A percentile compares a stretch with the other conserved stretches of the same genome.
These are phyloP conservation scores for Amphiprion ocellaris DNA, from an alignment of 2,113 vertebrate species.

Conservation along the genomic window DNA sequence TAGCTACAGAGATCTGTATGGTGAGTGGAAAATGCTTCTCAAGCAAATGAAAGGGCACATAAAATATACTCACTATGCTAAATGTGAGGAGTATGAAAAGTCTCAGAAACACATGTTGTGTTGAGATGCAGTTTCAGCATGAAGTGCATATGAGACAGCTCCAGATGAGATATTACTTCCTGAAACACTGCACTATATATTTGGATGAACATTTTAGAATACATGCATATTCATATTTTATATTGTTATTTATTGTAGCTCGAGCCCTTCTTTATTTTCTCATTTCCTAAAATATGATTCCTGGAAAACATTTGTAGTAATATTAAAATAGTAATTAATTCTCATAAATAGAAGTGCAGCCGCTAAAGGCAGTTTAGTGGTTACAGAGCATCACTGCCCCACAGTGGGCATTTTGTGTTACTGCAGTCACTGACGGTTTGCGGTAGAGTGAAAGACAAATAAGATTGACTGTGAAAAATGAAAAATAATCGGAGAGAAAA, in stretches of 20 bases:
- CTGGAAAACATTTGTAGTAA: not conserved
- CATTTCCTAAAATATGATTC: not conserved
- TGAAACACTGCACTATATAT: no score
- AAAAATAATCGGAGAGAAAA: not conserved
- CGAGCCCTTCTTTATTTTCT: not conserved
- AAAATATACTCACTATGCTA: not conserved
- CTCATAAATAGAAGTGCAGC: not conserved
- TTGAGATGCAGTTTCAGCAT: not conserved
- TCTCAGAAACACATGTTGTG: not conserved
- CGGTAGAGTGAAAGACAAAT: not conserved
- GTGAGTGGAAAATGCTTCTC: slow-evolving; percentile 80
- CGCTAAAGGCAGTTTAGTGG: not conserved
- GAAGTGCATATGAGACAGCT: not conserved
- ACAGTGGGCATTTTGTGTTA: slow-evolving; percentile 27
- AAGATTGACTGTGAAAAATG: not conserved
- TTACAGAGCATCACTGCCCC: slow-evolving; percentile 32
- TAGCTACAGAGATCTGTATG: slow-evolving; percentile 98
- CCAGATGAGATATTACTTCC: no score
- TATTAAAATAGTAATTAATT: not conserved
- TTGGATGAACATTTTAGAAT: not conserved
- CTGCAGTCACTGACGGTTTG: not conserved
- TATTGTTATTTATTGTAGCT: not conserved
- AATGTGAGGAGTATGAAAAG: not conserved
- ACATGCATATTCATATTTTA: not conserved
- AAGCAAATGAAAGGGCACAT: not conserved